A percentile compares a stretch with the other conserved stretches of the same genome.
Evolutionary conservation across 2,888 invertebrate species (phyloP).

Genomic region (Serripes groenlandicus): DNA sequence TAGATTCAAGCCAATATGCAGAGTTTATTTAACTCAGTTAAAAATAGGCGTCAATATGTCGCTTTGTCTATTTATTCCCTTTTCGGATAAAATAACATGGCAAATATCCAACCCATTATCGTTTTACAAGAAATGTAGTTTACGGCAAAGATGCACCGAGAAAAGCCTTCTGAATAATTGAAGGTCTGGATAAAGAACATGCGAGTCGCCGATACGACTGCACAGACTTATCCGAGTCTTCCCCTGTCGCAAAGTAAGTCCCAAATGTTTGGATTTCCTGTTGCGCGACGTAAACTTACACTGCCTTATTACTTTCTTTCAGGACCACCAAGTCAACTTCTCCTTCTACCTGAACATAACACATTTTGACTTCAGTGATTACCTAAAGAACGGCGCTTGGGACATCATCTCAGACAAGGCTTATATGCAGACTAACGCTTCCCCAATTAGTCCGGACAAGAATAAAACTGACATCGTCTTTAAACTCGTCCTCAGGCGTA

Average conservation of each 20-base stretch:
- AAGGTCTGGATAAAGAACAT: no score
- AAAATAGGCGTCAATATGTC: no score
- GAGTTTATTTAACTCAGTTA: no score
- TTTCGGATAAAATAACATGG: no score
- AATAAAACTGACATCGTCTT: conserved; percentile 91
- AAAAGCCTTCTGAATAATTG: no score
- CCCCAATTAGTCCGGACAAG: conserved; percentile 59
- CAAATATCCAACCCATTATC: no score
- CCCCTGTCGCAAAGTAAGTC: not conserved
- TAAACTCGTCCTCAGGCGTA: conserved; percentile 97
- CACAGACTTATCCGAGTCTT: not conserved
- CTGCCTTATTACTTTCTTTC: conserved; percentile 16
- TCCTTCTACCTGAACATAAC: conserved; percentile 72
- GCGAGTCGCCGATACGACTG: no score
- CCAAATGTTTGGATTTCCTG: not conserved
- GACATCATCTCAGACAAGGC: conserved; percentile 81
- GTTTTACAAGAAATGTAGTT: no score
- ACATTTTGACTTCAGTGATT: conserved; percentile 82
- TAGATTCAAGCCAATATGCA: no score
- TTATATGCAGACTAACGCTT: conserved; percentile 52
- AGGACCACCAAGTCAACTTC: conserved; percentile 75
- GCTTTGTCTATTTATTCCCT: no score
- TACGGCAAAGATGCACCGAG: no score
- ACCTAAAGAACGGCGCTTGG: conserved; percentile 83
- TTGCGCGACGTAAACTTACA: not conserved